Evolutionary conservation across 2,888 invertebrate species (phyloP).

Genomic region (Theristus sp.): DNA sequence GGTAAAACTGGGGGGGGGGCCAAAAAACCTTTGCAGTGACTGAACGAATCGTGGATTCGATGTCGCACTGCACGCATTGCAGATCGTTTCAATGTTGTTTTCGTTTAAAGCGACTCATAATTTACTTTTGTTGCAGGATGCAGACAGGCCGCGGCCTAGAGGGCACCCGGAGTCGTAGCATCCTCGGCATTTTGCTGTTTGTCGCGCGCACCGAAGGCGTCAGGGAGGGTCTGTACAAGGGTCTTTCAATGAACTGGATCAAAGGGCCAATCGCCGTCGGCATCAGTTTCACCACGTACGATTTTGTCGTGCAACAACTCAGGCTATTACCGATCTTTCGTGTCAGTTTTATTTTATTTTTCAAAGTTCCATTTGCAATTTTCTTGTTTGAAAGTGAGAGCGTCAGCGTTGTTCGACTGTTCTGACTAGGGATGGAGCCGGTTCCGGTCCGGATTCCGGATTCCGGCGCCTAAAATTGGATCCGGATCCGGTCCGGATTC

Average conservation of each 20-base stretch:
- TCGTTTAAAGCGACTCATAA: neutral
- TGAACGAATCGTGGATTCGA: too few species aligned
- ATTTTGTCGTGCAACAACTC: conserved; percentile 42
- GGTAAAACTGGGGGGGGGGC: too few species aligned
- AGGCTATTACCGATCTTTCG: neutral
- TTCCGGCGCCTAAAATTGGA: too few species aligned
- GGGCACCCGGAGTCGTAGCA: conserved; percentile 1
- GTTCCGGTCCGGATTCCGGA: too few species aligned
- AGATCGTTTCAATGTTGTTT: neutral
- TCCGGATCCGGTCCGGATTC: too few species aligned
- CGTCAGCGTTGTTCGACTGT: neutral
- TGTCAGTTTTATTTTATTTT: too few species aligned
- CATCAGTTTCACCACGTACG: conserved; percentile 87
- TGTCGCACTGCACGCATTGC: too few species aligned
- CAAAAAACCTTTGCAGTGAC: too few species aligned
- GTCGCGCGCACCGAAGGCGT: conserved; percentile 53
- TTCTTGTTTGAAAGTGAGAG: neutral
- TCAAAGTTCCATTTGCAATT: neutral
- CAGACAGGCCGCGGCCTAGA: conserved; percentile 19
- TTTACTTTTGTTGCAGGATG: conserved; percentile 13
- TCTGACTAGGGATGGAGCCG: too few species aligned
- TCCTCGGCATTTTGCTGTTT: conserved; percentile 19
- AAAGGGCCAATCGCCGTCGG: conserved; percentile 52
- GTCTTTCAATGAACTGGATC: conserved; percentile 98
- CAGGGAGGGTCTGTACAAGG: conserved; percentile 78